phyloP scores from a whole-genome alignment of 92 coral and sea anemone species.

The Actinernus sp. region DNA sequence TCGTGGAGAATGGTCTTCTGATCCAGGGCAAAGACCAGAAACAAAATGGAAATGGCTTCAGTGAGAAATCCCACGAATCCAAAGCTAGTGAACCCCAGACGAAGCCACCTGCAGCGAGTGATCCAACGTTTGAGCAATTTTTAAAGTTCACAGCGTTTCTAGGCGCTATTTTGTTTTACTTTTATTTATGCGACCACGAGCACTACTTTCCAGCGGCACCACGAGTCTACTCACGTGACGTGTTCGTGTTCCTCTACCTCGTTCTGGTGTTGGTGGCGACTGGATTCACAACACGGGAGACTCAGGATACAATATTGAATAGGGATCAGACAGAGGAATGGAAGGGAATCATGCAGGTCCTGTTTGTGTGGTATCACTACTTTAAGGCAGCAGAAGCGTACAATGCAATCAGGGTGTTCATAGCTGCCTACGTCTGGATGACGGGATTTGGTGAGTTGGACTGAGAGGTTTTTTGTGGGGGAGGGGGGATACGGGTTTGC shows the following conservation, averaged over 20 bases:
- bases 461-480: too few relatives aligned
- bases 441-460: conserved; percentile 92
- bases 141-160: conserved; percentile 40
- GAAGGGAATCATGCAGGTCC: conserved; percentile 92
- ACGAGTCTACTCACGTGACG: conserved; percentile 89
- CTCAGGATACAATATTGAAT: conserved; percentile 62
- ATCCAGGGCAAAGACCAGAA: too few relatives aligned
- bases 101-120: not conserved
- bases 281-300: conserved; percentile 61
- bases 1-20: too few relatives aligned
- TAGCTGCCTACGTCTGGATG: conserved; percentile 95
- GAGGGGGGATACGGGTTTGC: too few relatives aligned
- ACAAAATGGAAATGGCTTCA: too few relatives aligned
- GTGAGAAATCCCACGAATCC: not conserved
- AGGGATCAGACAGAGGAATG: conserved; percentile 93
- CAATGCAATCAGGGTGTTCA: conserved; percentile 82
- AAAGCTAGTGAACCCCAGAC: not conserved
- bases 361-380: conserved; percentile 94
- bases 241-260: conserved; percentile 69
- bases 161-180: conserved; percentile 73
- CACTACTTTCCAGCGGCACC: conserved; percentile 85
- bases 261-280: conserved; percentile 67
- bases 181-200: conserved; percentile 78
- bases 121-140: conserved; percentile 47
- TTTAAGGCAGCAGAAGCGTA: conserved; percentile 86